A percentile compares a stretch with the other conserved stretches of the same genome.
These are phyloP conservation scores for Nothocercus nigrocapillus DNA, from an alignment of 2,113 vertebrate genomes.

Conservation along the genomic window DNA sequence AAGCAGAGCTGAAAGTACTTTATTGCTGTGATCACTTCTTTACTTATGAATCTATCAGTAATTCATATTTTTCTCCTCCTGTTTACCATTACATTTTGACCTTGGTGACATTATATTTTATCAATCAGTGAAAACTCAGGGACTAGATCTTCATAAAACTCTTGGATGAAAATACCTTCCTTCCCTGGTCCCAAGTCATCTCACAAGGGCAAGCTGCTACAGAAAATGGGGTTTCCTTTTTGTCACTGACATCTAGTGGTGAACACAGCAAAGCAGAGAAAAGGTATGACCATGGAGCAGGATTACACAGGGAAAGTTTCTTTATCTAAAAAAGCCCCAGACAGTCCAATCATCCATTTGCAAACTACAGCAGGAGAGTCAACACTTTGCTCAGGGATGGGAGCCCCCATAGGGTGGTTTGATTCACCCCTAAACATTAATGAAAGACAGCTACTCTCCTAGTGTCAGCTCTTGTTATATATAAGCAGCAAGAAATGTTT, in stretches of 20 bases:
- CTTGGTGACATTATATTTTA: fast-evolving
- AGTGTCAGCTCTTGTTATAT: no score
- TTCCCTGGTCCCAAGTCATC: fast-evolving
- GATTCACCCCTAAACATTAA: neutral
- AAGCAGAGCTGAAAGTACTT: neutral
- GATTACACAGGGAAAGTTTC: no score
- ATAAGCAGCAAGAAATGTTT: neutral
- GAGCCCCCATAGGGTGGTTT: neutral
- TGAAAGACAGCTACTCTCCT: neutral
- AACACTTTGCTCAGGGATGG: fast-evolving
- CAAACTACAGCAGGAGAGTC: fast-evolving
- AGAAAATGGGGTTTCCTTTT: neutral
- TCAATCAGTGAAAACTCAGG: neutral
- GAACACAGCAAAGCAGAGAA: neutral
- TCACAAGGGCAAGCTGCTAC: fast-evolving
- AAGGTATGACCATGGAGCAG: neutral
- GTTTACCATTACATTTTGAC: neutral
- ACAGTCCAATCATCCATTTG: fast-evolving
- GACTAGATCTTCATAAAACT: fast-evolving
- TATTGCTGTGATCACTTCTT: neutral
- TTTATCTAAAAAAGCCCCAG: neutral
- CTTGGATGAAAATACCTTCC: fast-evolving
- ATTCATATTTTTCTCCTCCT: neutral
- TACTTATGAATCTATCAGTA: neutral
- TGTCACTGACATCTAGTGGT: slow-evolving; percentile 58